A percentile compares a stretch with the other conserved stretches of the same genome.
Conservation (phyloP, 35 echinoderm and acorn worm species). For the Apostichopus japonicus region DNA sequence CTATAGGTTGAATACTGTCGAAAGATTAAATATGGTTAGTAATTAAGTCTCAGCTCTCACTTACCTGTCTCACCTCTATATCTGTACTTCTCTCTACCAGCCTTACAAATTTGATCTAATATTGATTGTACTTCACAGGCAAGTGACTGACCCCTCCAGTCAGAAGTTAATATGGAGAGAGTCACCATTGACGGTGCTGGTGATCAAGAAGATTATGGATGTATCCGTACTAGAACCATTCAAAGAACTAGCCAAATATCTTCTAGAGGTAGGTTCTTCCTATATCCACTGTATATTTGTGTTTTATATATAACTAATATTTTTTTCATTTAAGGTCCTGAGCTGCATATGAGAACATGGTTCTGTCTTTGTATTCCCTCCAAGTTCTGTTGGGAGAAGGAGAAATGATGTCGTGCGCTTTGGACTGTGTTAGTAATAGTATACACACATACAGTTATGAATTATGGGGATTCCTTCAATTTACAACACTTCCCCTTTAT, state of each 20-base stretch:
- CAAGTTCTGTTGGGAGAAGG: too few relatives aligned
- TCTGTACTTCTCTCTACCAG: background rate
- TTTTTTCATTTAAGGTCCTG: background rate
- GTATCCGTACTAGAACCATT: conserved; percentile 79
- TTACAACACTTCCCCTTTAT: too few relatives aligned
- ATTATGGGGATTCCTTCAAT: too few relatives aligned
- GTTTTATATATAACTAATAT: background rate
- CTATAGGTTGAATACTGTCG: too few relatives aligned
- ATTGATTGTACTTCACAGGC: conserved; percentile 60
- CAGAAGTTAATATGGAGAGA: conserved; percentile 87
- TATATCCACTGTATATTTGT: background rate
- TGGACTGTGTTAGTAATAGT: background rate
- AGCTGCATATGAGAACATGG: too few relatives aligned
- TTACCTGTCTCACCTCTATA: background rate
- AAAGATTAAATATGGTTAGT: too few relatives aligned
- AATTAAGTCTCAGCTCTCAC: background rate
- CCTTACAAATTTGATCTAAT: too few relatives aligned
- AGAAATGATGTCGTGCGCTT: too few relatives aligned
- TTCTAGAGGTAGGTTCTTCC: conserved; percentile 70
- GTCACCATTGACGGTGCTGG: conserved; percentile 81
- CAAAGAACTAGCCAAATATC: conserved; percentile 79
- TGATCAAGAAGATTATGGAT: conserved; percentile 99
- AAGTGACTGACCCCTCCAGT: conserved; percentile 97
- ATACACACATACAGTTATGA: background rate
- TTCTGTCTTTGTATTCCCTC: too few relatives aligned